A percentile compares a stretch with the other conserved stretches of the same genome.
These are phyloP conservation scores for Oreotragus oreotragus DNA, from an alignment of 2,113 vertebrate species.

Conservation along the genomic window DNA sequence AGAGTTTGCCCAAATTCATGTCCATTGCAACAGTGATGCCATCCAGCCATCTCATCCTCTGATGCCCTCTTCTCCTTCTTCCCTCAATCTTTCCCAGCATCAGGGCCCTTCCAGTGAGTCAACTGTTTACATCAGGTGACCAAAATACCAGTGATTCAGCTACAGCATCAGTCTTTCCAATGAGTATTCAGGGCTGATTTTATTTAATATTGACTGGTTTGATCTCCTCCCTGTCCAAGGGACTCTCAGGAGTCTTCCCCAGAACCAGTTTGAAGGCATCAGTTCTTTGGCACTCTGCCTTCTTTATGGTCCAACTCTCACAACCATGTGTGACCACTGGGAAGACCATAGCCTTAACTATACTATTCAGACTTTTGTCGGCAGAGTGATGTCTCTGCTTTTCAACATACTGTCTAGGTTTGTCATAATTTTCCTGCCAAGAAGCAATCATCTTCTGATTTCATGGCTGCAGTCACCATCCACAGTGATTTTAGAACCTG, in stretches of 20 bases:
- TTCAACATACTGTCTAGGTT: not conserved
- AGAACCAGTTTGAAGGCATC: not conserved
- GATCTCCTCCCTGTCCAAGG: not conserved
- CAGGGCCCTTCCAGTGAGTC: not conserved
- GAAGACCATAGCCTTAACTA: not conserved
- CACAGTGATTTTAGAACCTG: not conserved
- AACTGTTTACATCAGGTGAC: not conserved
- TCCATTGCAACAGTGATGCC: not conserved
- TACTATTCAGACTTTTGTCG: not conserved
- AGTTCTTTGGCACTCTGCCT: not conserved
- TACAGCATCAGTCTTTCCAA: not conserved
- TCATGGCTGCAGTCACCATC: not conserved
- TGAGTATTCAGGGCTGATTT: not conserved
- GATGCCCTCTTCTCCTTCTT: not conserved
- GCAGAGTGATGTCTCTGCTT: not conserved
- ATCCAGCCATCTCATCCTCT: not conserved
- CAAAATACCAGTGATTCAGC: not conserved
- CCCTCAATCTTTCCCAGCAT: not conserved
- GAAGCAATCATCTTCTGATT: not conserved
- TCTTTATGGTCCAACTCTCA: not conserved
- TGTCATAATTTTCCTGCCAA: not conserved
- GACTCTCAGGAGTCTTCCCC: not conserved
- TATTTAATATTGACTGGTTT: not conserved
- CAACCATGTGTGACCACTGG: not conserved
- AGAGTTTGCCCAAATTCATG: not conserved